Evolutionary conservation across 2,888 invertebrate genomes (phyloP), one percentile per base, ranked within the genome.

Genomic region (Spilarctia lutea): DNA sequence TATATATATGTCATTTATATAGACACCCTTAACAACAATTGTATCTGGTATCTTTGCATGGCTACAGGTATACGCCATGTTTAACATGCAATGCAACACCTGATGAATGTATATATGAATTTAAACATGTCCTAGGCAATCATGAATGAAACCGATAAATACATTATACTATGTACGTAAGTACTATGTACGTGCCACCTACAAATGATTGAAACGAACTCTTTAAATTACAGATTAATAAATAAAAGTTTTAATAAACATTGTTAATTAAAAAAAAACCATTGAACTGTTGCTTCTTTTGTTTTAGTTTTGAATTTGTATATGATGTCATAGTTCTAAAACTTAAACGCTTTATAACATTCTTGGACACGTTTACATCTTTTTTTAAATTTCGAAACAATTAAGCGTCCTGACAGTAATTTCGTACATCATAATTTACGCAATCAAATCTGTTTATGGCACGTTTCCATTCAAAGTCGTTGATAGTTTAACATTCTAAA

Each of bases 401-500:
- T n/a, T 56, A n/a, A 56, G 13, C n/a, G 13, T n/a, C 24, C n/a
- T 56, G 56, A 13, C n/a, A n/a, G 3, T n/a, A 11, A 56, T n/a
- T 56, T 13, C n/a, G 4, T n/a, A 56, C 56, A 56, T n/a, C 24
- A 56, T 56, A n/a, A 56, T n/a, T 56, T n/a, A 10, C n/a, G 52
- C 52, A 56, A n/a, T n/a, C 52, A 56, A 56, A 56, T 56, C n/a
- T 56, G 52, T 56, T 10, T 56, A 56, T 56, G n/a, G n/a, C n/a
- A 56, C n/a, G 52, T n/a, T n/a, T 56, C 11, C 56, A 56, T n/a
- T 56, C 11, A 11, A 56, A 56, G 11, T n/a, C 18, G 63, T 63
- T 30, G 18, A 18, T 2, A 63, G 16, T 27, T 68, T 30, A 11
- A 33, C 42, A 66, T 35, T 68, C 77, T 74, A 71, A 76, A 76